Evolutionary conservation across 2,797 vertebrate species (phyloP), one percentile per base, ranked within the genome.

Genomic region (Avahi laniger): DNA sequence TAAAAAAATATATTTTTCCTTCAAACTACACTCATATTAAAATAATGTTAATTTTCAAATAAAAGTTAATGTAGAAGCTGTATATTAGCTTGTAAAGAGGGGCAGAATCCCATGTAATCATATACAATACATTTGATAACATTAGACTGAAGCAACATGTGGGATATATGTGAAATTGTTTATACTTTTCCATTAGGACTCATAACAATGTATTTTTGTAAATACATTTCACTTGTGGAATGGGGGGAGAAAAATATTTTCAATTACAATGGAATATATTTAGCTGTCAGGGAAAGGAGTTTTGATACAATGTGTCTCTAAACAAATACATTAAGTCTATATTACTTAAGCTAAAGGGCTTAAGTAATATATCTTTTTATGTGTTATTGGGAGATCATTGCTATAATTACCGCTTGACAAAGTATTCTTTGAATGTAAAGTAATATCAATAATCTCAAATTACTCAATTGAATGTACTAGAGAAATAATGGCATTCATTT

Each of bases 281-380:
- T 78, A 85, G 17, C 50, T 72, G 20, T 88, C 13, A 79, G 24
- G 30, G 57, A 93, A 92, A 20, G 2, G 33, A 41, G 18, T 43
- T 76, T 86, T 48, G 10, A 92, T 65, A 78, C 76, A 94, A 50
- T 52, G 0, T 46, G 7, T 72, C n/a, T 86, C 22, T 76, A 76
- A 87, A 73, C 43, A 70, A 73, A 82, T 70, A 72, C 4, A 28
- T 88, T 61, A 88, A 85, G 20, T 1, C 13, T 76, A 6, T 52
- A 70, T 81, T 28, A 89, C 75, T 89, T 18, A 82, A 70, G 7
- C 17, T 94, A 67, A 94, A 88, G 57, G 2, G 8, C 78, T 88
- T 52, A n/a, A n/a, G n/a, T n/a, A 96, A 78, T 10, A 22, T 84
- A 61, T 33, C 12, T 57, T 96, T 95, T 76, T 72, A 67, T 35